Evolutionary conservation across 2,888 invertebrate species (phyloP).

Genomic region (Acronicta alni): DNA sequence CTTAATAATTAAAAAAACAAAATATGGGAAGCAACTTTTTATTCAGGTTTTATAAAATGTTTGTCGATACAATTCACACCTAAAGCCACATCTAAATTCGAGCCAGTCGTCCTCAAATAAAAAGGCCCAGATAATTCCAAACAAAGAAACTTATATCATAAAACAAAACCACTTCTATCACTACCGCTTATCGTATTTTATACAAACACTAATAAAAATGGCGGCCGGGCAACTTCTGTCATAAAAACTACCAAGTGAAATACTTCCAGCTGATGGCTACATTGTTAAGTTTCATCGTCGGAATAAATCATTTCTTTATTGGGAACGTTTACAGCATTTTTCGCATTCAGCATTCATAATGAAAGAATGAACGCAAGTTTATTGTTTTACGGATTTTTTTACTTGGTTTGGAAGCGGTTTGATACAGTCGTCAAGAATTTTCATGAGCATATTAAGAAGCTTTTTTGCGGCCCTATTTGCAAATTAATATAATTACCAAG

Average conservation of each 20-base stretch:
- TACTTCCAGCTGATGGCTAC: slow-evolving; percentile 50
- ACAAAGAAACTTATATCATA: slow-evolving; percentile 36
- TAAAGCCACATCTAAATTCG: not conserved
- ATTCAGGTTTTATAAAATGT: too few species aligned
- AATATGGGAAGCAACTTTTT: too few species aligned
- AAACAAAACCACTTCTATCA: slow-evolving; percentile 37
- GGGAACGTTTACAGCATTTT: slow-evolving; percentile 46
- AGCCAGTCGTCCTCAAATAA: slow-evolving; percentile 17
- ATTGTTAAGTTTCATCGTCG: slow-evolving; percentile 52
- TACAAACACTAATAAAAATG: slow-evolving; percentile 47
- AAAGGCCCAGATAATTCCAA: slow-evolving; percentile 11
- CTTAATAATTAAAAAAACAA: too few species aligned
- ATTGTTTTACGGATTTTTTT: slow-evolving; percentile 14
- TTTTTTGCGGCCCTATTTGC: too few species aligned
- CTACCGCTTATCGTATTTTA: slow-evolving; percentile 43
- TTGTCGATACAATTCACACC: too few species aligned
- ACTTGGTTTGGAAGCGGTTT: slow-evolving; percentile 11
- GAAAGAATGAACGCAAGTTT: slow-evolving; percentile 25
- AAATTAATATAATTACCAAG: too few species aligned
- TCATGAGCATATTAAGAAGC: not conserved
- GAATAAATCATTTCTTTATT: slow-evolving; percentile 64
- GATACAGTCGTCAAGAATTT: slow-evolving; percentile 15
- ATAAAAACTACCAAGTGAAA: slow-evolving; percentile 53
- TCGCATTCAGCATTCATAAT: slow-evolving; percentile 37
- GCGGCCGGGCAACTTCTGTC: slow-evolving; percentile 27